phyloP scores from a whole-genome alignment of 1,140 invertebrate genomes.

The Panulirus ornatus region DNA sequence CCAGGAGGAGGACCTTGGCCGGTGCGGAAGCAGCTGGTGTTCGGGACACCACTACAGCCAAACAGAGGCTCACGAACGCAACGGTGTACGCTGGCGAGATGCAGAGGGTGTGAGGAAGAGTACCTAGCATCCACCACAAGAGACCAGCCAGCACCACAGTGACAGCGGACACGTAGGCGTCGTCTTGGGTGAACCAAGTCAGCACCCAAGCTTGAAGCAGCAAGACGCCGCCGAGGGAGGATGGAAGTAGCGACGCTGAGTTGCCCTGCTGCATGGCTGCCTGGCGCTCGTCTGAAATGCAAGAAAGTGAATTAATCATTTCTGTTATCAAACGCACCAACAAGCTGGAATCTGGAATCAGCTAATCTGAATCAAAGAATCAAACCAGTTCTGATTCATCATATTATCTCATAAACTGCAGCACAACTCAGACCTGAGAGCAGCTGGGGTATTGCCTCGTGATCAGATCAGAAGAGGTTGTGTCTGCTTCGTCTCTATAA shows the following conservation, averaged over 20 bases:
- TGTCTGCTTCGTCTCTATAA: too few species aligned
- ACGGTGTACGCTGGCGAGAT: background rate
- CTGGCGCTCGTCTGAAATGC: constrained; percentile 17
- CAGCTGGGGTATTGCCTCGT: too few species aligned
- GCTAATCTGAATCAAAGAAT: too few species aligned
- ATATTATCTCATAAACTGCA: too few species aligned
- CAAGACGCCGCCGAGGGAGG: background rate
- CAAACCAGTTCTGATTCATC: too few species aligned
- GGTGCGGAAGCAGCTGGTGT: too few species aligned
- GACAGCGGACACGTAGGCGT: background rate
- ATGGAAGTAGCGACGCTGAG: background rate
- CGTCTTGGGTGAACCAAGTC: background rate
- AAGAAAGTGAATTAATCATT: background rate
- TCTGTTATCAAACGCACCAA: too few species aligned
- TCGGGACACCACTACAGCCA: background rate
- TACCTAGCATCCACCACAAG: background rate
- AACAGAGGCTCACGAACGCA: background rate
- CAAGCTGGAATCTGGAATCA: too few species aligned
- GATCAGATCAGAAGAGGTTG: too few species aligned
- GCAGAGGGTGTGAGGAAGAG: background rate
- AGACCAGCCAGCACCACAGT: background rate
- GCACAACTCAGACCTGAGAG: too few species aligned
- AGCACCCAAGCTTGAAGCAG: background rate
- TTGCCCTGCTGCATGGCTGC: constrained; percentile 37
- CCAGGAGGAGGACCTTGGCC: too few species aligned